Conservation (phyloP, 2,113 vertebrate genomes). For the Hyla sarda region DNA sequence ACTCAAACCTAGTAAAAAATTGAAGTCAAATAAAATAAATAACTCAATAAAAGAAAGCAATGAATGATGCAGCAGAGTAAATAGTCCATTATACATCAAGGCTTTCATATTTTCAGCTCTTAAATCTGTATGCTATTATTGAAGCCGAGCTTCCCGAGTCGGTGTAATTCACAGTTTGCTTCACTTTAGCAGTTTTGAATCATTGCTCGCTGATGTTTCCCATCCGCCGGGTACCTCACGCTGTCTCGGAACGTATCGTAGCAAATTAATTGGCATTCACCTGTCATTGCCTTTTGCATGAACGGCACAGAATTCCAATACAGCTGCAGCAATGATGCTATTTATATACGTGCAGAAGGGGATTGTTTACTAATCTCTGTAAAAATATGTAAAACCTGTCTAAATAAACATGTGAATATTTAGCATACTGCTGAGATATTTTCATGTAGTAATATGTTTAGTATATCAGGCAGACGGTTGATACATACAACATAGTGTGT, state of each 20-base stretch:
- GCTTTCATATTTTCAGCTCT: neutral
- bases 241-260: neutral
- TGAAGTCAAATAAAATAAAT: neutral
- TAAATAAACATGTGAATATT: neutral
- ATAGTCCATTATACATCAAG: neutral
- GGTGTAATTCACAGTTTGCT: neutral
- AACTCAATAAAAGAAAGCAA: neutral
- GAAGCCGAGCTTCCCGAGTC: neutral
- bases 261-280: constrained; percentile 23
- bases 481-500: neutral
- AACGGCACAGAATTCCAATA: neutral
- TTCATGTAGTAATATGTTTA: neutral
- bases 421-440: neutral
- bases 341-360: neutral
- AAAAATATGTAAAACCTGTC: neutral
- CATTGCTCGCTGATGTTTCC: neutral
- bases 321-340: neutral
- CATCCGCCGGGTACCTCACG: neutral
- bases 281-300: constrained; percentile 1
- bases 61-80: neutral
- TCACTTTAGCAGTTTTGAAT: neutral
- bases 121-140: neutral
- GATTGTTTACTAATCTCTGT: neutral
- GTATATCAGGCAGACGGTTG: neutral
- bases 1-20: neutral